These are phyloP conservation scores for Amphipoea lucens DNA, from an alignment of 2,888 invertebrate species.

Conservation along the genomic window DNA sequence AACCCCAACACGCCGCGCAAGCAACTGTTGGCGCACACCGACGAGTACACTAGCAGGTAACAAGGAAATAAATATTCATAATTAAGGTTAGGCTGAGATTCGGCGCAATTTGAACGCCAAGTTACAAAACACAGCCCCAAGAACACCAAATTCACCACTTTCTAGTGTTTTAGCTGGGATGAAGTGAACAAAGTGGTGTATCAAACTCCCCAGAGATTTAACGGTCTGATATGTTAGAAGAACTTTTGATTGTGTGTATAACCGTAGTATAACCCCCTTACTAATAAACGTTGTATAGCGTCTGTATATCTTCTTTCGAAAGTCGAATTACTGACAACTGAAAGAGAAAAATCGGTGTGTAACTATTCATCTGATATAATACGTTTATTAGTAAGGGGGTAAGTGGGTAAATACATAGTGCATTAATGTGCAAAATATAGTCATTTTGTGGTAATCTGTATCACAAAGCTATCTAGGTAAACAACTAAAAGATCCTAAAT, in stretches of 20 bases:
- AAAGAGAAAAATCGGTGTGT: too few species aligned
- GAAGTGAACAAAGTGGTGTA: too few species aligned
- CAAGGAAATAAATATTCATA: too few species aligned
- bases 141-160: not conserved
- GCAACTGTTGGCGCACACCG: constrained; percentile 70
- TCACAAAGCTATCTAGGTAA: not conserved
- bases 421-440: not conserved
- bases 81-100: not conserved
- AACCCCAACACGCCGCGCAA: constrained; percentile 65
- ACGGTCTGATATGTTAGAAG: not conserved
- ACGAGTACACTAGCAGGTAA: constrained; percentile 76
- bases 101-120: not conserved
- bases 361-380: too few species aligned
- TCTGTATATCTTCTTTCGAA: too few species aligned
- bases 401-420: not conserved
- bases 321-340: too few species aligned
- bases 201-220: not conserved
- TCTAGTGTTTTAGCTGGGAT: not conserved
- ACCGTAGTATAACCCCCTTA: too few species aligned
- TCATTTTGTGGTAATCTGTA: not conserved
- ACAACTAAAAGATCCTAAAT: too few species aligned
- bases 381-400: too few species aligned
- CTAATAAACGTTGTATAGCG: too few species aligned
- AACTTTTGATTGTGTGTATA: not conserved
- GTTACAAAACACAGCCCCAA: not conserved